Evolutionary conservation across 2,797 vertebrate species (phyloP), one percentile per base, ranked within the genome.

Genomic region (Oophaga sylvatica): DNA sequence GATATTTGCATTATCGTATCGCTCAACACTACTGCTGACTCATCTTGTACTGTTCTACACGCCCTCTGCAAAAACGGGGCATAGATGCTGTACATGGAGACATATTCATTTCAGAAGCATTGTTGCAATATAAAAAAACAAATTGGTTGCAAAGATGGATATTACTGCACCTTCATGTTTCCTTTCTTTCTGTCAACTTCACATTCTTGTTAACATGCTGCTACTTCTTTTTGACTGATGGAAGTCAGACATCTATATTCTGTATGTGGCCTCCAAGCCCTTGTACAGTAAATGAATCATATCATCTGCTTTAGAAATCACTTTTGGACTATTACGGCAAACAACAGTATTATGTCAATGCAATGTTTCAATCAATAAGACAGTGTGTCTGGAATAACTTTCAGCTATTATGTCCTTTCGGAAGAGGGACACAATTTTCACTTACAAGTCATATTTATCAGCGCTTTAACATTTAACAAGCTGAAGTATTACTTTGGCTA

Each of bases 381-480:
- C 88, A 87, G 91, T 68, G 81, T 88, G 77, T 75, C 65, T 0
- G 16, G 85, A 87, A 0, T 68, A 75, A 31, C 70, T 82, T 83
- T 53, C 60, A 57, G 84, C 41, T 80, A 45, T 83, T 90, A 90
- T 91, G 85, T 68, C 87, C 90, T 77, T 8, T 73, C 77, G 31
- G 86, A 91, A 90, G 35, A 90, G 88, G 88, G 90, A 86, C 88
- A 90, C 70, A 53, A 90, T 91, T 92, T 91, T 92, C 86, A 85
- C 87, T 26, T 26, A 86, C 90, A 90, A 86, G 71, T 85, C 87
- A 77, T 63, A 70, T 16, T 60, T 87, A 65, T 81, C 87, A 90
- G 89, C 87, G 90, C 78, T 76, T 90, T 90, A 90, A 83, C 68
- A 90, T 91, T 92, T 91, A 90, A 89, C 73, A 83, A 88, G 87